A percentile compares a stretch with the other conserved stretches of the same genome.
Evolutionary conservation across 1,140 invertebrate species (phyloP).

Genomic region (Camponotus vicinus): DNA sequence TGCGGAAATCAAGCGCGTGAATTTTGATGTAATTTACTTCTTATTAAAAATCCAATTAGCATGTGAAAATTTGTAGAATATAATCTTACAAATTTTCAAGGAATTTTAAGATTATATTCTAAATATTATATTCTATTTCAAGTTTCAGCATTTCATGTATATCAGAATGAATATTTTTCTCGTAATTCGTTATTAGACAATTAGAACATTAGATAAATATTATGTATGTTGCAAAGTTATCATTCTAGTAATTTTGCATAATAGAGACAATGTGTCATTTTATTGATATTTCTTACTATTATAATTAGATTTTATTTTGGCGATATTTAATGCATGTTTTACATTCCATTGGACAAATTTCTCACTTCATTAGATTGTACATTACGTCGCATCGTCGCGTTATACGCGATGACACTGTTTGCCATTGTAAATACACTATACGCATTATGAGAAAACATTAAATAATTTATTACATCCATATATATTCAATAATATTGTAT

Average conservation of each 20-base stretch:
- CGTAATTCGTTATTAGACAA: constrained; percentile 1
- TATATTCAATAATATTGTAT: neutral
- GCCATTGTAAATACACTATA: constrained; percentile 72
- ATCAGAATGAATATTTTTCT: constrained; percentile 23
- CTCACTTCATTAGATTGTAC: constrained; percentile 55
- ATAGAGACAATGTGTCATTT: constrained; percentile 34
- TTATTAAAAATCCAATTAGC: neutral
- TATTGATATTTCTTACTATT: neutral
- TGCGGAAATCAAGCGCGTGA: neutral
- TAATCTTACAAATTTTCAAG: too few relatives aligned
- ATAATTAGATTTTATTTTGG: neutral
- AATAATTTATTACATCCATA: constrained; percentile 79
- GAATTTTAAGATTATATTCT: neutral
- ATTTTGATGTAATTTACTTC: neutral
- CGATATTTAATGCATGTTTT: constrained; percentile 66
- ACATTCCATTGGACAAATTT: constrained; percentile 77
- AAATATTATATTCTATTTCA: too few relatives aligned
- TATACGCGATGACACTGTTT: neutral
- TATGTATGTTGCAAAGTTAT: constrained; percentile 20
- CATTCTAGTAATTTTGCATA: constrained; percentile 19
- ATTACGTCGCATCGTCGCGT: constrained; percentile 6
- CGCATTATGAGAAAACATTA: constrained; percentile 68
- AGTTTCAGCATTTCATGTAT: neutral
- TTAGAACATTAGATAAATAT: neutral
- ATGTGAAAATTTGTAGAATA: neutral